Evolutionary conservation across 2,797 vertebrate genomes (phyloP).

Genomic region (Hemitrygon akajei): DNA sequence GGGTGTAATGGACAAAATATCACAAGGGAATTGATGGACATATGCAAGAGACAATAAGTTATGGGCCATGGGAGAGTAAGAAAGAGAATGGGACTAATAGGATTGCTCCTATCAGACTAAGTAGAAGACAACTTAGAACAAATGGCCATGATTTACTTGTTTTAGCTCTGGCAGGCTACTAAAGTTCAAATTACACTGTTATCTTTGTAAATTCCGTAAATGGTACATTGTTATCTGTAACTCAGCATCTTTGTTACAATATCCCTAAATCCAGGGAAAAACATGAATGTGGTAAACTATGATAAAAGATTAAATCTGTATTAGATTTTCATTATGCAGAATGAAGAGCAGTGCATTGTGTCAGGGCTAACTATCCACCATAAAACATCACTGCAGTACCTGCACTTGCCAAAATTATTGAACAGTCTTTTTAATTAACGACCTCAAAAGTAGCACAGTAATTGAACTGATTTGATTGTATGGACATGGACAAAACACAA

Average conservation of each 20-base stretch:
- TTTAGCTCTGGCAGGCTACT: too few species aligned
- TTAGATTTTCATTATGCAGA: not conserved
- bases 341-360: not conserved
- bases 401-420: not conserved
- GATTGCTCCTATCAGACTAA: too few species aligned
- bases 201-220: not conserved
- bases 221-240: not conserved
- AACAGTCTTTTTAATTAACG: not conserved
- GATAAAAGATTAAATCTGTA: not conserved
- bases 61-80: too few species aligned
- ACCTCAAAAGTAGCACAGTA: not conserved
- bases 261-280: not conserved
- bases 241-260: not conserved
- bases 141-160: not conserved
- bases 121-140: not conserved
- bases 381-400: not conserved
- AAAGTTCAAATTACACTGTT: not conserved
- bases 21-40: too few species aligned
- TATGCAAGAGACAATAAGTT: too few species aligned
- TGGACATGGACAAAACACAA: not conserved
- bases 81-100: too few species aligned
- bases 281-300: not conserved
- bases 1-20: too few species aligned
- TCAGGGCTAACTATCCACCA: not conserved
- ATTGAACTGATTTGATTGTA: not conserved